Percentiles rank a stretch among this genome's conserved stretches.
These are phyloP conservation scores for Caerostris darwini DNA, from an alignment of 1,140 invertebrate genomes.

Conservation along the genomic window DNA sequence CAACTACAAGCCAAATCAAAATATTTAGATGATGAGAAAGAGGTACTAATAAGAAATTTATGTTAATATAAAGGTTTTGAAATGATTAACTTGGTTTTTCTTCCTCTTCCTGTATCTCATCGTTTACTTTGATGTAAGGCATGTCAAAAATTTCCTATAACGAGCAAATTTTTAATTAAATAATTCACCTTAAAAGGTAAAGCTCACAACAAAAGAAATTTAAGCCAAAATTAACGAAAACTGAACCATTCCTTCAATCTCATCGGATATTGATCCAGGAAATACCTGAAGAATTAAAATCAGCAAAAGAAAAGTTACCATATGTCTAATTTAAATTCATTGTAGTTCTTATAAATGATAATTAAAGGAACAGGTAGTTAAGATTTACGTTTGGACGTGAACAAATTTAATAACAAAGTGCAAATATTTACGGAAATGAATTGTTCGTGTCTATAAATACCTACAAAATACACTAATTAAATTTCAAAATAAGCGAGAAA, in stretches of 20 bases:
- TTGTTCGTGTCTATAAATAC: neutral
- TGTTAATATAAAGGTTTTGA: conserved; percentile 32
- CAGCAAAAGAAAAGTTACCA: neutral
- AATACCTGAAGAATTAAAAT: conserved; percentile 4
- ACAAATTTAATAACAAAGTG: neutral
- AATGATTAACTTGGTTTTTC: conserved; percentile 35
- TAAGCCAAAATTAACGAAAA: too few species aligned
- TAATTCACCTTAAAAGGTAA: neutral
- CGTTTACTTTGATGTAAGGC: conserved; percentile 47
- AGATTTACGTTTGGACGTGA: neutral
- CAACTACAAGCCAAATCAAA: neutral
- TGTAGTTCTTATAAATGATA: neutral
- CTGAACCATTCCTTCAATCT: neutral
- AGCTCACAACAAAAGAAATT: neutral
- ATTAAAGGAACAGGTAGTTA: neutral
- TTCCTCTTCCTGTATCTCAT: neutral
- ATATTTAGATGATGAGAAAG: conserved; percentile 13
- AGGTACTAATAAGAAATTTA: conserved; percentile 45
- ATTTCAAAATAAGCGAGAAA: neutral
- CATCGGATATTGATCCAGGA: neutral
- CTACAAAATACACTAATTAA: neutral
- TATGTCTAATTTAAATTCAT: conserved; percentile 31
- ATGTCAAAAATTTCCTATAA: conserved; percentile 25
- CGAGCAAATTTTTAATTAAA: conserved; percentile 47
- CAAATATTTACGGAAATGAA: neutral